Evolutionary conservation across 2,888 invertebrate genomes (phyloP), one percentile per base, ranked within the genome.

Genomic region (Drosophila mettleri): DNA sequence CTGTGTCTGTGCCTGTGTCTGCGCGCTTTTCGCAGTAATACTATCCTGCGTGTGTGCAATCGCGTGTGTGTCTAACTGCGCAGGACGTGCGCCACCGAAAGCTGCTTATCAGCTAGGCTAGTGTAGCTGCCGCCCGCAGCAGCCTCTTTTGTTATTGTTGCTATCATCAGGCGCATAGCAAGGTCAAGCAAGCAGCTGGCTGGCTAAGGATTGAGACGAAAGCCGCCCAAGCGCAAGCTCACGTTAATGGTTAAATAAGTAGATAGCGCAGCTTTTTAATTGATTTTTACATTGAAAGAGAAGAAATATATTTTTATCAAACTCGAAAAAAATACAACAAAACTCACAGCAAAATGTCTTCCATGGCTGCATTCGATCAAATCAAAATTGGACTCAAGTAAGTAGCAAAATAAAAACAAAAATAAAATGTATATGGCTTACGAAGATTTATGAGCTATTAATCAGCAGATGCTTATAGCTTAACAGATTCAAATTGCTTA

Each of bases 361-460:
- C 91, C 48, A 84, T 91, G 80, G 88, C 91, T 69, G 89, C 91
- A 58, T 76, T 91, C 78, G 91, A 91, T 74, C 91, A 91, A 83
- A 87, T 91, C 38, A 91, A 91, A 84, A 86, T 91, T 72, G 91
- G 91, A 65, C 80, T 91, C 43, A 91, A 91, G 91, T 91, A 89
- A 91, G 91, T 87, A 39, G 24, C 9, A 9, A 1, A 6, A 29
- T 18, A 16, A 27, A 16, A 24, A 1, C 5, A n/a, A n/a, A n/a
- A n/a, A n/a, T n/a, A n/a, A n/a, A n/a, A n/a, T n/a, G n/a, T n/a
- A n/a, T n/a, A n/a, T n/a, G n/a, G n/a, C n/a, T n/a, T n/a, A n/a
- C n/a, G n/a, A n/a, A n/a, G n/a, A n/a, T n/a, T n/a, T n/a, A n/a
- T n/a, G n/a, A n/a, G n/a, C n/a, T n/a, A 31, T 48, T 31, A 27